Conservation (phyloP, 1,140 invertebrate genomes). For the Drosophila baimaii region DNA sequence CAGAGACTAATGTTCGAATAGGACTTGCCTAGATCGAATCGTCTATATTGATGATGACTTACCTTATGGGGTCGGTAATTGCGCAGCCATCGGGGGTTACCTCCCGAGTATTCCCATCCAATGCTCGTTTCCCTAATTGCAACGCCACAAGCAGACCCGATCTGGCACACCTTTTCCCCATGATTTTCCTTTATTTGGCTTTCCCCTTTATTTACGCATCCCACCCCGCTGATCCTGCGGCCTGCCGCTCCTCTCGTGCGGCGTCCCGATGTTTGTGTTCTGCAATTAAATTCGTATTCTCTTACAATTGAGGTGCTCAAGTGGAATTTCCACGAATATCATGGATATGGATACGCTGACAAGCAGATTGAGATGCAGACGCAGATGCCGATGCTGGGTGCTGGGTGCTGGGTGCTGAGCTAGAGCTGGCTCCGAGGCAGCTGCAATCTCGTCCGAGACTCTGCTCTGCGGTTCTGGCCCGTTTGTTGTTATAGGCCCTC, state of each 20-base stretch:
- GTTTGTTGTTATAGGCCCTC: conserved; percentile 68
- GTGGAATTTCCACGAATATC: conserved; percentile 79
- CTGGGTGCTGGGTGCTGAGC: conserved; percentile 6
- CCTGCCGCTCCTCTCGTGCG: conserved; percentile 1
- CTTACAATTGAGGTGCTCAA: conserved; percentile 77
- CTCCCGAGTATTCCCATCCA: neutral
- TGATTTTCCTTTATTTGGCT: conserved; percentile 17
- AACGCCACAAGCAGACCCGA: neutral
- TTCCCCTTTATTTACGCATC: conserved; percentile 33
- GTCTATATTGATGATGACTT: neutral
- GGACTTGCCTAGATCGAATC: neutral
- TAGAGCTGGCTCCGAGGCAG: conserved; percentile 26
- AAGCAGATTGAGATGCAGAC: conserved; percentile 81
- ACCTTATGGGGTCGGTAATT: neutral
- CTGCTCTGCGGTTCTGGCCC: conserved; percentile 33
- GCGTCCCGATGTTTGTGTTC: conserved; percentile 66
- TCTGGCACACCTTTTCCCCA: conserved; percentile 29
- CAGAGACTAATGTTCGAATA: too few relatives aligned
- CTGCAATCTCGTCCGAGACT: conserved; percentile 40
- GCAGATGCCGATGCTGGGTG: conserved; percentile 37
- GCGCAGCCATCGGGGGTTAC: too few relatives aligned
- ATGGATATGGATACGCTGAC: conserved; percentile 80
- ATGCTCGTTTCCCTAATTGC: conserved; percentile 1
- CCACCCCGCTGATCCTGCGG: conserved; percentile 8
- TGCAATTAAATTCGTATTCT: conserved; percentile 82